phyloP scores from a whole-genome alignment of 2,797 vertebrate species.

The Myotis pilosus region DNA sequence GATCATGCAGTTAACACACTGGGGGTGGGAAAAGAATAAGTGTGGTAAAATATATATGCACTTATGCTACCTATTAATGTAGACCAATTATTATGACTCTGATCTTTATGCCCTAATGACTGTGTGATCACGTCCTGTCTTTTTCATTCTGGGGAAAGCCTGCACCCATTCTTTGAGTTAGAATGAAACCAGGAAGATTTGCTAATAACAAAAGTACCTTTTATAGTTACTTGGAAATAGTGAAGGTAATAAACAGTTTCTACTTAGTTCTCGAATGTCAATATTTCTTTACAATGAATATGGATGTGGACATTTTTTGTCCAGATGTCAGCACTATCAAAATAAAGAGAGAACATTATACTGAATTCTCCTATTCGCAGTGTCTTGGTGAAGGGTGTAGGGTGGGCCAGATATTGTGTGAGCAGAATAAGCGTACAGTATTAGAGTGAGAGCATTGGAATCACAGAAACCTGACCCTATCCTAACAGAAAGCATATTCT shows the following conservation, averaged over 20 bases:
- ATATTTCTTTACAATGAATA: conserved; percentile 65
- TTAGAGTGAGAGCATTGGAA: conserved; percentile 64
- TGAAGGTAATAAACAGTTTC: conserved; percentile 57
- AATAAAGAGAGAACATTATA: conserved; percentile 57
- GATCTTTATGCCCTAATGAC: not conserved
- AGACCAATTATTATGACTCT: not conserved
- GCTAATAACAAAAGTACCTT: not conserved
- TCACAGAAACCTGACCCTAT: conserved; percentile 77
- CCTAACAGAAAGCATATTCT: conserved; percentile 75
- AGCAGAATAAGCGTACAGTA: conserved; percentile 49
- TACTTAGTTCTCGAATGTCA: conserved; percentile 71
- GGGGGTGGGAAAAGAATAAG: not conserved
- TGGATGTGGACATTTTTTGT: conserved; percentile 37
- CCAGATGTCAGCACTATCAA: conserved; percentile 63
- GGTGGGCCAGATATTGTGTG: conserved; percentile 31
- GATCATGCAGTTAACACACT: not conserved
- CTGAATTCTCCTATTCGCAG: conserved; percentile 53
- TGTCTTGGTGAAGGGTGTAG: not conserved
- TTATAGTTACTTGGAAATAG: not conserved
- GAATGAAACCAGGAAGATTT: not conserved
- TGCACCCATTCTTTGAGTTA: not conserved
- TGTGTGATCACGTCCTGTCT: not conserved
- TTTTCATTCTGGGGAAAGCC: not conserved
- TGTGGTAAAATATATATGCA: not conserved
- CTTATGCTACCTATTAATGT: not conserved